Evolutionary conservation across 2,113 vertebrate genomes (phyloP).

Genomic region (Rhipidura dahli): DNA sequence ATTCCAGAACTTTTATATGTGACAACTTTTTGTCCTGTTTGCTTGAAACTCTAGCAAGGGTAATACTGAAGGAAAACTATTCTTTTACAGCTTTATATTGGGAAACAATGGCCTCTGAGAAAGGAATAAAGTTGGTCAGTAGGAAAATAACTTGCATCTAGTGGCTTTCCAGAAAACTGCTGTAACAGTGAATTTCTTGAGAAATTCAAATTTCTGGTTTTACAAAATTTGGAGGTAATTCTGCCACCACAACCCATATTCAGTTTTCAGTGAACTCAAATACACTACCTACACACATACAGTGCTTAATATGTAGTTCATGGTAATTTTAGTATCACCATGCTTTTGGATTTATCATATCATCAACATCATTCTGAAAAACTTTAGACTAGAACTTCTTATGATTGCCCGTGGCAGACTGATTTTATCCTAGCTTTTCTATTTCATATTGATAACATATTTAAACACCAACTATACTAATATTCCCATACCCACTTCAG

Average conservation of each 20-base stretch:
- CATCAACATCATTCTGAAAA: background rate
- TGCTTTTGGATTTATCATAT: background rate
- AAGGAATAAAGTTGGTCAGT: background rate
- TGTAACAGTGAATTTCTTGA: background rate
- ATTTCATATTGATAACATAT: constrained; percentile 16
- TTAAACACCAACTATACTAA: constrained; percentile 14
- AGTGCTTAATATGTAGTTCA: background rate
- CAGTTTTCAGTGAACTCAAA: background rate
- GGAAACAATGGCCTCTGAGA: background rate
- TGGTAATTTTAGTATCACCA: background rate
- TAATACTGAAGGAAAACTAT: background rate
- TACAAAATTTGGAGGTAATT: background rate
- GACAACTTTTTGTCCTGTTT: background rate
- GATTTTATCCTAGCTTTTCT: constrained; percentile 3
- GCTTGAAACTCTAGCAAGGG: background rate
- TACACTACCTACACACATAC: background rate
- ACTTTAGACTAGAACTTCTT: background rate
- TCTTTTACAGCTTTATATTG: background rate
- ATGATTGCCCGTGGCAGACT: background rate
- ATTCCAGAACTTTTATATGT: background rate
- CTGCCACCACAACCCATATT: background rate
- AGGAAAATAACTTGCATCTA: constrained; percentile 66
- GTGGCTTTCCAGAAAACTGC: constrained; percentile 52
- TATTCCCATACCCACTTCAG: constrained; percentile 22
- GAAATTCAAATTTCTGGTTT: background rate